Base-by-base conservation (phyloP, 2,113 vertebrate genomes). In the Galeopterus variegatus region DNA sequence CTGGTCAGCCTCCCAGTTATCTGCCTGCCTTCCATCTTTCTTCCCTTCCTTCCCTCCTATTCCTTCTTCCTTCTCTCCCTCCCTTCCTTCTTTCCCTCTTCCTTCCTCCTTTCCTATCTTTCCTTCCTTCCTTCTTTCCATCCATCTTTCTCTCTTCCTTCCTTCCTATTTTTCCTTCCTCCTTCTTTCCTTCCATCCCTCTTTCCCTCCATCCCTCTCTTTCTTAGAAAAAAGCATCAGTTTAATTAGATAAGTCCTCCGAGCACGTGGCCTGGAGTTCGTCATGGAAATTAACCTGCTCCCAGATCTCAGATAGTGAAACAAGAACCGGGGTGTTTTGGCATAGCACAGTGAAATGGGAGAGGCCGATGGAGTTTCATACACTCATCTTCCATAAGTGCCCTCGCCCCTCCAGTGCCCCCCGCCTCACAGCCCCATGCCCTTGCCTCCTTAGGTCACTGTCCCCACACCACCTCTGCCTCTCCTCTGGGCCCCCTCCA, bases 251-350 rank as follows among this genome's bases (percentile, higher is more conserved):
- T 99, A 99, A 99, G 99, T 98, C 99, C 99, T 98, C 97, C 75
- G 88, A 98, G 98, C 99, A 98, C 98, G 98, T 98, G 99, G 98
- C 98, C 98, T 91, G 54, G 98, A 98, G 98, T 98, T 99, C 98
- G 98, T 99, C 99, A 99, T 99, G 99, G 99, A 99, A 99, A 99
- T 99, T 99, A 99, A 99, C 99, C 99, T 99, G 98, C 98, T 98
- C 98, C 98, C 98, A 99, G 99, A 99, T 99, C 98, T 97, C 97
- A 98, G 99, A 98, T 98, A 98, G 98, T 98, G 99, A 99, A 99
- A 99, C 98, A 98, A 98, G 98, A 99, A 98, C 98, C 98, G 93
- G 98, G 98, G 98, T 98, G 98, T 98, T 99, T 98, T 97, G 98
- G 98, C 98, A 98, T 94, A 98, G 98, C 88, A 89, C 98, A 98